These are phyloP conservation scores for Micropoecilia bifurca DNA, from an alignment of 2,797 vertebrate genomes.

Conservation along the genomic window DNA sequence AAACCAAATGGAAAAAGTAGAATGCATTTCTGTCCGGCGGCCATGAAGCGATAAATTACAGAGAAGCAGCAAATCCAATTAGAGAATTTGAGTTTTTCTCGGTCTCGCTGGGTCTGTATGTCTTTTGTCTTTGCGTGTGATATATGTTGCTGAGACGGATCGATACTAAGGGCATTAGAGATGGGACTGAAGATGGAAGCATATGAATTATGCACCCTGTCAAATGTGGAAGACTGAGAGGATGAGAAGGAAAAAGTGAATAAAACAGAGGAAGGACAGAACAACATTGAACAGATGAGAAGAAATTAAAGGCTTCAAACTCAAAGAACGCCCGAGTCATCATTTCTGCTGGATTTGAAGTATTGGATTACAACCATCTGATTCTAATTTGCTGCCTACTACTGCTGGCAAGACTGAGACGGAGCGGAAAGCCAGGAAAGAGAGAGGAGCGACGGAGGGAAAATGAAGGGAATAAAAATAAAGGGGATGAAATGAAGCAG, in stretches of 20 bases:
- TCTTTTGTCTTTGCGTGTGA: slow-evolving; percentile 33
- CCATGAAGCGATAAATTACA: slow-evolving; percentile 58
- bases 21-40: slow-evolving; percentile 49
- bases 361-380: slow-evolving; percentile 98
- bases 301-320: slow-evolving; percentile 25
- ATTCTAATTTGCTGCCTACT: slow-evolving; percentile 94
- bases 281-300: not conserved
- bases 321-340: slow-evolving; percentile 84
- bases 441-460: slow-evolving; percentile 38
- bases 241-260: slow-evolving; percentile 26
- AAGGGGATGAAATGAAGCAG: slow-evolving; percentile 16
- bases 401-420: slow-evolving; percentile 71
- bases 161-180: slow-evolving; percentile 76
- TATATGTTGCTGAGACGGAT: slow-evolving; percentile 60
- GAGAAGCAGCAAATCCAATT: slow-evolving; percentile 63
- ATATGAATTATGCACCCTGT: slow-evolving; percentile 76
- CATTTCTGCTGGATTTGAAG: slow-evolving; percentile 92
- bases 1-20: slow-evolving; percentile 59
- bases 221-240: slow-evolving; percentile 50
- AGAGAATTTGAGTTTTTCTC: slow-evolving; percentile 52
- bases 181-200: slow-evolving; percentile 56
- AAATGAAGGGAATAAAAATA: slow-evolving; percentile 24
- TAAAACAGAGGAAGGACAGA: slow-evolving; percentile 35
- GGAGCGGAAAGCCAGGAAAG: slow-evolving; percentile 24
- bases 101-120: slow-evolving; percentile 17